These are phyloP conservation scores for Alosa sapidissima DNA, from an alignment of 2,797 vertebrate species.

Conservation along the genomic window DNA sequence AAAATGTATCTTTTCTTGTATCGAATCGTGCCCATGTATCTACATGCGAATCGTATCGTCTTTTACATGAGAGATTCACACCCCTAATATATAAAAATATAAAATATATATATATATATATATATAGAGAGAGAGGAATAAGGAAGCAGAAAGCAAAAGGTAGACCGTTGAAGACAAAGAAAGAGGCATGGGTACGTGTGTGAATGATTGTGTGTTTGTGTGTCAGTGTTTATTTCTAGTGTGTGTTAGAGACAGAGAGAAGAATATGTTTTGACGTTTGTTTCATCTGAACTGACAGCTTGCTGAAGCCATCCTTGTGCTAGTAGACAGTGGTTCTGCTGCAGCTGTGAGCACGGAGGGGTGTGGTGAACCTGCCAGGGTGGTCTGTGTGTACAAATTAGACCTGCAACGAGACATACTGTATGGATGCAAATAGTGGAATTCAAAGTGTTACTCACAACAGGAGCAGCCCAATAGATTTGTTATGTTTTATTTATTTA, in stretches of 20 bases:
- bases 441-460: background rate
- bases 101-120: no score
- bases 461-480: no score
- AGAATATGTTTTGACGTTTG: background rate
- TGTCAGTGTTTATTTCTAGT: slow-evolving; percentile 10
- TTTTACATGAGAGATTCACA: no score
- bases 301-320: background rate
- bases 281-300: background rate
- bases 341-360: background rate
- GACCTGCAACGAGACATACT: background rate
- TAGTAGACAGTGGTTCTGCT: background rate
- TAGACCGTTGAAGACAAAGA: background rate
- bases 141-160: background rate
- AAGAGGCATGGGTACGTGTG: background rate
- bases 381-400: background rate
- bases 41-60: no score
- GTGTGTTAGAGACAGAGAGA: background rate
- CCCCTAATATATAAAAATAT: no score
- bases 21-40: no score
- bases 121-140: background rate
- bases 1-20: no score
- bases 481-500: no score
- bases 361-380: no score
- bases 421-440: background rate
- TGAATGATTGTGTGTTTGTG: background rate